phyloP scores from a whole-genome alignment of 2,797 vertebrate genomes.

The Rhadinocentrus ornatus region DNA sequence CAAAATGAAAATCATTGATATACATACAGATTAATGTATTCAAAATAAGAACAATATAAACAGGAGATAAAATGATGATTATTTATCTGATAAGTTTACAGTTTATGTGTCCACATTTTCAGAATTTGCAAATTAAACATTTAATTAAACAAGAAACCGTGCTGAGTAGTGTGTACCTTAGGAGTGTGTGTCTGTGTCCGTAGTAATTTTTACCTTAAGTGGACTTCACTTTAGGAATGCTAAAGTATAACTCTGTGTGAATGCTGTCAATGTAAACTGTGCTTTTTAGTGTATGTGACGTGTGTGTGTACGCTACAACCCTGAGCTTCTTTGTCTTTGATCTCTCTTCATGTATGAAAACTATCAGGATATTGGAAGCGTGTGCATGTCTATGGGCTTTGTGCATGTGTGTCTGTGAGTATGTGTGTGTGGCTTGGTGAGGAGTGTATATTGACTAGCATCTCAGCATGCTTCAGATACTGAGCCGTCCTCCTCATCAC shows the following conservation, averaged over 20 bases:
- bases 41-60: slow-evolving; percentile 21
- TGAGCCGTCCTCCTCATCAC: slow-evolving; percentile 87
- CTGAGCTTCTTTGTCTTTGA: slow-evolving; percentile 47
- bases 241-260: neutral
- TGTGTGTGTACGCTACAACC: slow-evolving; percentile 15
- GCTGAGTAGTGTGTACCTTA: slow-evolving; percentile 23
- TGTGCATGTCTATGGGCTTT: slow-evolving; percentile 34
- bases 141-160: slow-evolving; percentile 28
- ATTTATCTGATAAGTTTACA: slow-evolving; percentile 9
- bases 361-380: neutral
- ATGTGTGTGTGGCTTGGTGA: slow-evolving; percentile 67
- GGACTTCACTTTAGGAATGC: neutral
- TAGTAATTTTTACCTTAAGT: neutral
- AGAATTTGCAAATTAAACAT: slow-evolving; percentile 15
- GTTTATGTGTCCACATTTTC: slow-evolving; percentile 25
- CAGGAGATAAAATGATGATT: slow-evolving; percentile 4
- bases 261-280: neutral
- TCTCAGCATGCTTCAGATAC: slow-evolving; percentile 87
- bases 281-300: neutral
- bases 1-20: slow-evolving; percentile 59
- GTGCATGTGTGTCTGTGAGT: slow-evolving; percentile 34
- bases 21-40: slow-evolving; percentile 38
- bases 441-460: slow-evolving; percentile 77
- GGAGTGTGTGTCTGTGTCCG: slow-evolving; percentile 15
- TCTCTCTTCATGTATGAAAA: neutral